A percentile compares a stretch with the other conserved stretches of the same genome.
These are phyloP conservation scores for Vimba vimba DNA, from an alignment of 2,113 vertebrate species.

Conservation along the genomic window DNA sequence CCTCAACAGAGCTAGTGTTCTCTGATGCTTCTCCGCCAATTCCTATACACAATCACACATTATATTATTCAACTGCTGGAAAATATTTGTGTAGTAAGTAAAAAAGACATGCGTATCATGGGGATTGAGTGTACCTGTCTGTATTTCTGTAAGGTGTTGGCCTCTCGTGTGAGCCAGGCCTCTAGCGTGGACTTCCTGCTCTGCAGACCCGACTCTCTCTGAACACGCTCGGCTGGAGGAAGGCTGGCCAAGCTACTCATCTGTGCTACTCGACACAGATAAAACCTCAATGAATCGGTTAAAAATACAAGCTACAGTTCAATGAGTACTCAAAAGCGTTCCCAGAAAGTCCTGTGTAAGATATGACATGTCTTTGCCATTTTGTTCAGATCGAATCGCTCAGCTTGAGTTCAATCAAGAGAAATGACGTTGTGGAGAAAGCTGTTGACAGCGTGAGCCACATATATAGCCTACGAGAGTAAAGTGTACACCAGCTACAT, in stretches of 20 bases:
- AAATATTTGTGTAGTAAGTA: background rate
- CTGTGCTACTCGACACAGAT: conserved; percentile 78
- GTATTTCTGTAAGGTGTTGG: conserved; percentile 90
- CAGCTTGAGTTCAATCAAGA: background rate
- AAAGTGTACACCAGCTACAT: background rate
- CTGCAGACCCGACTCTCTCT: conserved; percentile 78
- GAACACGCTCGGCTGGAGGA: conserved; percentile 85
- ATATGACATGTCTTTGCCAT: background rate
- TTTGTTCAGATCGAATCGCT: background rate
- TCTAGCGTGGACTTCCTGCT: conserved; percentile 80
- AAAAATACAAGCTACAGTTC: background rate
- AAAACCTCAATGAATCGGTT: background rate
- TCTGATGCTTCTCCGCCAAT: conserved; percentile 84
- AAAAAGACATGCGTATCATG: background rate
- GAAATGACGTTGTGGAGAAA: background rate
- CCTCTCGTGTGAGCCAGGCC: conserved; percentile 82
- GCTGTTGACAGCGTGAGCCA: background rate
- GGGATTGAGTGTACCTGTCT: conserved; percentile 79
- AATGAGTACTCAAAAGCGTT: background rate
- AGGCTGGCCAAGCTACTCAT: conserved; percentile 83
- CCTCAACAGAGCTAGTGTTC: conserved; percentile 82
- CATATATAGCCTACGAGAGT: background rate
- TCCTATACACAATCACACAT: conserved; percentile 56
- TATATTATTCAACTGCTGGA: conserved; percentile 7
- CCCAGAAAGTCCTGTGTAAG: background rate